phyloP scores from a whole-genome alignment of 1,140 invertebrate species.

The Hycleus phaleratus region DNA sequence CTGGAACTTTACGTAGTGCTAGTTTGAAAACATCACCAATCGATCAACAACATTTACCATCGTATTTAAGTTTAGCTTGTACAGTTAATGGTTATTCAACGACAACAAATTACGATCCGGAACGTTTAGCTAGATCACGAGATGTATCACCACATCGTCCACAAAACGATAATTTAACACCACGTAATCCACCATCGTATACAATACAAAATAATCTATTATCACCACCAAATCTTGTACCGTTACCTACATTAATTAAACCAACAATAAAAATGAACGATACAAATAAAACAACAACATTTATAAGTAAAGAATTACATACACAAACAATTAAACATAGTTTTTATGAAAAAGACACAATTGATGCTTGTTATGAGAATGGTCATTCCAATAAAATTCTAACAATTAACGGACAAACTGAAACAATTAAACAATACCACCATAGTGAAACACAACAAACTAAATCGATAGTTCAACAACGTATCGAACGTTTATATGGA shows the following conservation, averaged over 20 bases:
- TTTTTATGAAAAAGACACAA: constrained; percentile 26
- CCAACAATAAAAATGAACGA: constrained; percentile 2
- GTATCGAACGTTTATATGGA: constrained; percentile 79
- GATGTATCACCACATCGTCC: constrained; percentile 58
- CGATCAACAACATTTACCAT: constrained; percentile 47
- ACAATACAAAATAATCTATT: constrained; percentile 33
- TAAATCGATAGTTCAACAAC: constrained; percentile 79
- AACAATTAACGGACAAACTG: constrained; percentile 29
- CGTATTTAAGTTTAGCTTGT: constrained; percentile 79
- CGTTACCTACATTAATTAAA: constrained; percentile 24
- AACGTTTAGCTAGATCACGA: constrained; percentile 53
- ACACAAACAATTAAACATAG: background rate
- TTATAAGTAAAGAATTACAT: constrained; percentile 22
- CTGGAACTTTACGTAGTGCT: constrained; percentile 33
- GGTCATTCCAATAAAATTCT: background rate
- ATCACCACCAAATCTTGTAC: constrained; percentile 38
- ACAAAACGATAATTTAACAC: constrained; percentile 22
- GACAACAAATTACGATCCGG: constrained; percentile 73
- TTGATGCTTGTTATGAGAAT: constrained; percentile 29
- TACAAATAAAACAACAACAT: constrained; percentile 23
- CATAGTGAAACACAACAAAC: constrained; percentile 40
- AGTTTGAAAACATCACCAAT: constrained; percentile 19
- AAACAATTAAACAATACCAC: constrained; percentile 32
- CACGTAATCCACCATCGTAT: constrained; percentile 18
- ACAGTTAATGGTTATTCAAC: constrained; percentile 85